Base-by-base conservation (phyloP, 2,113 vertebrate species). In the Oreochromis tanganicae region DNA sequence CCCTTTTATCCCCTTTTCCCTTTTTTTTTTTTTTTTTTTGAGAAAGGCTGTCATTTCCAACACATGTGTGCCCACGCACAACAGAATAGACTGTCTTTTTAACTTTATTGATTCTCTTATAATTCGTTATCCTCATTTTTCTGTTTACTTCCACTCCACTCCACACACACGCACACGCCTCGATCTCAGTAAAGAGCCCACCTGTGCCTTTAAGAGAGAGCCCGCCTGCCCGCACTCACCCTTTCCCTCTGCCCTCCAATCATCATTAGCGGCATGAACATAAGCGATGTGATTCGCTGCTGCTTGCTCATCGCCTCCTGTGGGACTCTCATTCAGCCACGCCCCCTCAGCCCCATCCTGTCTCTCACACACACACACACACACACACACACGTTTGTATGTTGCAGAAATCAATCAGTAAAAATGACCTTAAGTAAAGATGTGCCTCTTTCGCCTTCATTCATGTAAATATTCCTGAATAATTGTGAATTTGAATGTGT, bases 121-220 rank as follows among this genome's bases (percentile, higher is more conserved):
- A 4, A 63, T 46, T 36, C 3, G 5, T 82, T 73, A 32, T 32
- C 24, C 68, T 27, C 5, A 50, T 29, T 9, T 21, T n/a, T 21
- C 34, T 81, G 38, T 38, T 21, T 57, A 94, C 92, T 14, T 7
- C 41, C 90, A 54, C 24, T 7, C 41, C 90, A 54, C 24, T 95
- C 94, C 92, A 96, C 94, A 93, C 97, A 10, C 80, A 57, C 83
- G 85, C 96, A 95, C 94, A 96, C 95, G 96, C 97, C 94, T 96
- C 80, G 56, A 93, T 90, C 91, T 94, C 90, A 93, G 97, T 94
- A 90, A 94, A 89, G 89, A 98, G 97, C 97, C 97, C 96, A 96
- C 95, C 97, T 97, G 98, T 99, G 98, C 98, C 98, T 98, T 98
- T 95, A 96, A 96, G 97, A 97, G 96, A 97, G 94, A 96, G 96